These are phyloP conservation scores for Neomonachus schauinslandi DNA, from an alignment of 2,113 vertebrate genomes.

Conservation along the genomic window DNA sequence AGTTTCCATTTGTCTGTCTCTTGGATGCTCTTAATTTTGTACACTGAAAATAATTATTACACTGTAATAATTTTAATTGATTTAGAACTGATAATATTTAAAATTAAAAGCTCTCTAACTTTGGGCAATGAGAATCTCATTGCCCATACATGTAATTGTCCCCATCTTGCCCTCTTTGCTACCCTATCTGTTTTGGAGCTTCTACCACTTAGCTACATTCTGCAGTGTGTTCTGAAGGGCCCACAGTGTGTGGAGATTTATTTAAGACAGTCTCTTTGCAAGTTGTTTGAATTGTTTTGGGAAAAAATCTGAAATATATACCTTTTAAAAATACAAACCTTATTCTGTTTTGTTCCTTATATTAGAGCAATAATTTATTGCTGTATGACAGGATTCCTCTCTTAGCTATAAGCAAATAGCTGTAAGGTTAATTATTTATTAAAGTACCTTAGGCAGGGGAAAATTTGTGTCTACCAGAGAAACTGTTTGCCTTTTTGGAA, in stretches of 20 bases:
- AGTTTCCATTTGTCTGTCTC: not conserved
- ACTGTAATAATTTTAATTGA: not conserved
- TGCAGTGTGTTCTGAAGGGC: not conserved
- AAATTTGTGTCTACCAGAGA: not conserved
- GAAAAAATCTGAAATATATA: not conserved
- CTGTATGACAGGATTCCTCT: not conserved
- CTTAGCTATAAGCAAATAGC: slow-evolving; percentile 35
- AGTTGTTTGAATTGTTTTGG: not conserved
- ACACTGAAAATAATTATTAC: not conserved
- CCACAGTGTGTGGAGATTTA: not conserved
- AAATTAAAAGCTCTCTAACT: not conserved
- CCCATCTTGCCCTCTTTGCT: not conserved
- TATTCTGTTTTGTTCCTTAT: not conserved
- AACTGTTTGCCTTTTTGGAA: not conserved
- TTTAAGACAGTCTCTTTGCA: slow-evolving; percentile 18
- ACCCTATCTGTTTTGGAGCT: not conserved
- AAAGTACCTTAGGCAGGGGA: not conserved
- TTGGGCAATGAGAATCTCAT: not conserved
- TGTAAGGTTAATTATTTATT: slow-evolving; percentile 69
- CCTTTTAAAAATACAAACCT: slow-evolving; percentile 4
- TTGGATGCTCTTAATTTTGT: slow-evolving; percentile 27
- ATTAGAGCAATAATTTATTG: slow-evolving; percentile 55
- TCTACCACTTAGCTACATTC: not conserved
- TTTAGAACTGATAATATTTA: not conserved
- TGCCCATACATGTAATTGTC: rapidly evolving